phyloP scores from a whole-genome alignment of 2,888 invertebrate genomes.

The Margaritifera margaritifera region DNA sequence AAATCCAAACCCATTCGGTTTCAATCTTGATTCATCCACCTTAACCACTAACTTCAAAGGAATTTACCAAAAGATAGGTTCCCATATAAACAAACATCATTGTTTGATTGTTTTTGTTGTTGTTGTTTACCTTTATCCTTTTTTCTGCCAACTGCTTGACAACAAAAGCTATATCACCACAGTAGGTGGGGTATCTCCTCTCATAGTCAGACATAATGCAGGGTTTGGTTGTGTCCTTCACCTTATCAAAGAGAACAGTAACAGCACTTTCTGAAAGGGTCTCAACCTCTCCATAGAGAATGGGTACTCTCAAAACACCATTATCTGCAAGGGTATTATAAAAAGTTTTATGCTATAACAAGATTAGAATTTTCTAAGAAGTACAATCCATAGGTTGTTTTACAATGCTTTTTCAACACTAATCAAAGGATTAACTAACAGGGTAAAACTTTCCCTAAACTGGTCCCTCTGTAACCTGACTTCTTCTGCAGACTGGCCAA shows the following conservation, averaged over 20 bases:
- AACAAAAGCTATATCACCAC: conserved; percentile 73
- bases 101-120: neutral
- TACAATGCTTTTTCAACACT: too few species aligned
- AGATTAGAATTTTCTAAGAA: neutral
- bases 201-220: conserved; percentile 73
- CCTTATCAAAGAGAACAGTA: conserved; percentile 70
- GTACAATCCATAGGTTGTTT: too few species aligned
- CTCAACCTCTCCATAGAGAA: conserved; percentile 75
- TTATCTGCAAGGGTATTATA: conserved; percentile 66
- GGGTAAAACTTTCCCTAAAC: too few species aligned
- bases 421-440: too few species aligned
- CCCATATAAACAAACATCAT: too few species aligned
- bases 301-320: conserved; percentile 74
- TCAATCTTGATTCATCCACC: too few species aligned
- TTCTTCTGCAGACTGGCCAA: too few species aligned
- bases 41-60: too few species aligned
- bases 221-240: conserved; percentile 49
- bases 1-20: too few species aligned
- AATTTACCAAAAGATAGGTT: too few species aligned
- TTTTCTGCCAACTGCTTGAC: conserved; percentile 67
- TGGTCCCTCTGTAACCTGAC: too few species aligned
- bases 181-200: conserved; percentile 74
- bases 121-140: conserved; percentile 55
- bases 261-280: conserved; percentile 74
- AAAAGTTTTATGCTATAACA: neutral